These are phyloP conservation scores for Phenganax stokvisi DNA, from an alignment of 92 coral and sea anemone genomes.

Conservation along the genomic window DNA sequence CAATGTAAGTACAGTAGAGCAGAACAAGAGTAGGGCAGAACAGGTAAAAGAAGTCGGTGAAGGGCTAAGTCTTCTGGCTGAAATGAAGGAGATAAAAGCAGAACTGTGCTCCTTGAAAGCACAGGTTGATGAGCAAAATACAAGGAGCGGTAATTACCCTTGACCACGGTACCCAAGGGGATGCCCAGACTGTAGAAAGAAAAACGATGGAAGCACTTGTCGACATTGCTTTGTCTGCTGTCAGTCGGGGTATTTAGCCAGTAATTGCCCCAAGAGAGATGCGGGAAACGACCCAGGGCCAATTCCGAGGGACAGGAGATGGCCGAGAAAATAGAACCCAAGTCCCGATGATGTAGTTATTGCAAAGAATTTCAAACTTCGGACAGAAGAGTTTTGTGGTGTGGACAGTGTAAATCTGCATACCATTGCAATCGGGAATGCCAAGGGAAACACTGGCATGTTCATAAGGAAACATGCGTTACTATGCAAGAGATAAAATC, in stretches of 20 bases:
- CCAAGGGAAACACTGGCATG: slow-evolving; percentile 46
- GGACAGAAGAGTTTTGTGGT: slow-evolving; percentile 32
- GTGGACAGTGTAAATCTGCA: slow-evolving; percentile 38
- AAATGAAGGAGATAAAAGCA: slow-evolving; percentile 45
- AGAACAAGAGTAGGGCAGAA: slow-evolving; percentile 3
- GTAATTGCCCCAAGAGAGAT: slow-evolving; percentile 39
- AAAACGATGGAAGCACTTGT: slow-evolving; percentile 50
- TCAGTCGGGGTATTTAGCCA: slow-evolving; percentile 45
- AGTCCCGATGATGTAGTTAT: slow-evolving; percentile 42
- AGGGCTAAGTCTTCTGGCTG: slow-evolving; percentile 41
- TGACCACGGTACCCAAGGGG: slow-evolving; percentile 28
- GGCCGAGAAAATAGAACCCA: slow-evolving; percentile 41
- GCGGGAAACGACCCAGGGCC: slow-evolving; percentile 56
- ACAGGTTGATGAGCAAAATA: slow-evolving; percentile 37
- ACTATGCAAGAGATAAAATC: neutral
- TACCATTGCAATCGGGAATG: slow-evolving; percentile 40
- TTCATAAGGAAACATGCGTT: slow-evolving; percentile 37
- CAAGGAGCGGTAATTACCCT: neutral
- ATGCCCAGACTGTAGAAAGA: slow-evolving; percentile 43
- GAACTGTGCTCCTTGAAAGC: slow-evolving; percentile 47
- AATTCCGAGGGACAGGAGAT: slow-evolving; percentile 55
- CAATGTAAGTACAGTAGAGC: slow-evolving; percentile 33
- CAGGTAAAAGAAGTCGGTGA: slow-evolving; percentile 33
- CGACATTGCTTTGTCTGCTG: slow-evolving; percentile 55
- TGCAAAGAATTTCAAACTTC: slow-evolving; percentile 30